Evolutionary conservation across 2,888 invertebrate species (phyloP).

Genomic region (Orthonevra nobilis): DNA sequence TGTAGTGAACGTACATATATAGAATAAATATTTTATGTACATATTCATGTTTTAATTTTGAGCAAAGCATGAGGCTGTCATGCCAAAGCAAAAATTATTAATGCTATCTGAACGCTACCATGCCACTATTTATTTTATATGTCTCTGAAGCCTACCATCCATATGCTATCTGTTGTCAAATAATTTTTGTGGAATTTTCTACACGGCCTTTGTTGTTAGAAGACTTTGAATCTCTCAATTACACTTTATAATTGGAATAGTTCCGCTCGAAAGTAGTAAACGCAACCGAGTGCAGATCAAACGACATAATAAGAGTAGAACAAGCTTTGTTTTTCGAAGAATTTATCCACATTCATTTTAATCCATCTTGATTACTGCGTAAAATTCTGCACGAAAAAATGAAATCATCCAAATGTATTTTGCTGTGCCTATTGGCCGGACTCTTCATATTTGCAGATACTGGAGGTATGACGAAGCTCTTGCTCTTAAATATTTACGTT

Average conservation of each 20-base stretch:
- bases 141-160: constrained; percentile 25
- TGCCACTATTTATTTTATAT: too few species aligned
- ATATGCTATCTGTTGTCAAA: constrained; percentile 37
- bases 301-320: not conserved
- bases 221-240: constrained; percentile 16
- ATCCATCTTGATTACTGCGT: not conserved
- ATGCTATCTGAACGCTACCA: too few species aligned
- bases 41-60: too few species aligned
- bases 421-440: constrained; percentile 75
- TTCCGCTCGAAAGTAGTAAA: constrained; percentile 38
- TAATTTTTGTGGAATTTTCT: constrained; percentile 54
- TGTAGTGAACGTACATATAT: too few species aligned
- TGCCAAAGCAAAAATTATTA: too few species aligned
- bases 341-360: not conserved
- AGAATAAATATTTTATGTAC: too few species aligned
- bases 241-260: constrained; percentile 19
- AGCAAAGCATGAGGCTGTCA: too few species aligned
- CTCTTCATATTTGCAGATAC: constrained; percentile 73
- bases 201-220: constrained; percentile 62
- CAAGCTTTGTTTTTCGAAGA: not conserved
- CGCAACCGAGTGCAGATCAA: constrained; percentile 8
- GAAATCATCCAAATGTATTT: constrained; percentile 75
- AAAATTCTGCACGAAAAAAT: constrained; percentile 71
- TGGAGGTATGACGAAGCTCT: constrained; percentile 71
- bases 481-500: constrained; percentile 39